phyloP scores from a whole-genome alignment of 2,797 vertebrate genomes.

The Liasis olivaceus region DNA sequence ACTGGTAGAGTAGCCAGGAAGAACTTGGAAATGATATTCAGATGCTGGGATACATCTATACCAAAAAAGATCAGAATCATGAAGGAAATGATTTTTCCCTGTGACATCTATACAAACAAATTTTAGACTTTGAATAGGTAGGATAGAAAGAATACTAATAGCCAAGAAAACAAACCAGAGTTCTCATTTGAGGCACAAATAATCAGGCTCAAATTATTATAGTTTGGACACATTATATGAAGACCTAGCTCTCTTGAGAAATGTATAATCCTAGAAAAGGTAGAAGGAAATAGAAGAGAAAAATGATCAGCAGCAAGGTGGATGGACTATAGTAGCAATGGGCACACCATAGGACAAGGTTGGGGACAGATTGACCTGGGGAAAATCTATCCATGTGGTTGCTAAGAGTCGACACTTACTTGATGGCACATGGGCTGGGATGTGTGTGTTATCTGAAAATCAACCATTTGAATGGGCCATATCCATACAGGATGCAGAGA shows the following conservation, averaged over 20 bases:
- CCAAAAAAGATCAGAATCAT: no score
- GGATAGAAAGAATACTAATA: background rate
- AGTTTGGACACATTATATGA: background rate
- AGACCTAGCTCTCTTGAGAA: background rate
- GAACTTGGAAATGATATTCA: no score
- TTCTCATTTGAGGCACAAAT: background rate
- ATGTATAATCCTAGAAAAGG: background rate
- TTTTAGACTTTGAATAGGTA: background rate
- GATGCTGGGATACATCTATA: no score
- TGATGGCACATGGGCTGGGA: background rate
- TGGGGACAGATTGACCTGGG: no score
- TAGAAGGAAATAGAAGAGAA: background rate
- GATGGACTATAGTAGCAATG: no score
- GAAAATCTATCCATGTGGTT: no score
- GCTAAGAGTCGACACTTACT: no score
- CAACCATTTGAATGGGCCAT: background rate
- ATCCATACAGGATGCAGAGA: background rate
- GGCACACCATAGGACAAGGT: no score
- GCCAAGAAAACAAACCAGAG: background rate
- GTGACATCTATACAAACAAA: background rate
- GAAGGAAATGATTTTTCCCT: no score
- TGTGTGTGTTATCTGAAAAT: background rate
- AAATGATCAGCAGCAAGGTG: background rate
- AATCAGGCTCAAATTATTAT: background rate
- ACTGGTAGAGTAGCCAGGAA: no score